These are phyloP conservation scores for Alligator mississippiensis DNA, from an alignment of 2,113 vertebrate species.

Conservation along the genomic window DNA sequence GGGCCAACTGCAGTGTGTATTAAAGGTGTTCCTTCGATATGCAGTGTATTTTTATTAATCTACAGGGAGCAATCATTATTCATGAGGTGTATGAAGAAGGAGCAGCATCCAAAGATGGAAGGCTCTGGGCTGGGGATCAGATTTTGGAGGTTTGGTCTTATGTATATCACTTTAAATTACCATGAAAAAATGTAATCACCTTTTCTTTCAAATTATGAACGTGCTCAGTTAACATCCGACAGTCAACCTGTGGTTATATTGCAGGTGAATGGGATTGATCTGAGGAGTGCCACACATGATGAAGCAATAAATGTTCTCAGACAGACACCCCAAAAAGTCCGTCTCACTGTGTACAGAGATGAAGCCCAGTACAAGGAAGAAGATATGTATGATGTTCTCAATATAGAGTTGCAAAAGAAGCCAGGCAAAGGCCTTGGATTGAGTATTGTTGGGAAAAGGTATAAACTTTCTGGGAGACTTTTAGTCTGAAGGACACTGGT, in stretches of 20 bases:
- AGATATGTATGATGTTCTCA: conserved; percentile 91
- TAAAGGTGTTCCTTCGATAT: not conserved
- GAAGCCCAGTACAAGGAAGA: conserved; percentile 96
- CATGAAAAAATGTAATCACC: not conserved
- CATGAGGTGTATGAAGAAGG: conserved; percentile 98
- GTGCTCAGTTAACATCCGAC: not conserved
- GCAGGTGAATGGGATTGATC: conserved; percentile 93
- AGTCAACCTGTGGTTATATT: not conserved
- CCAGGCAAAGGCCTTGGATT: conserved; percentile 92
- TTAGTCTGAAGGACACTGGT: not conserved
- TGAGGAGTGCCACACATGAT: conserved; percentile 93
- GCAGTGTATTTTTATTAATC: not conserved
- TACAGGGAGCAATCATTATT: conserved; percentile 95
- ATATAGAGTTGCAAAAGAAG: conserved; percentile 91
- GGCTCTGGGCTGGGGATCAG: conserved; percentile 98
- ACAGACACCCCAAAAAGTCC: conserved; percentile 92
- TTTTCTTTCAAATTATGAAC: not conserved
- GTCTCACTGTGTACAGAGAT: conserved; percentile 90
- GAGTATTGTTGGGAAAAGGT: conserved; percentile 98
- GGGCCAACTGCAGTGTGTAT: not conserved
- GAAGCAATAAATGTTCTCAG: conserved; percentile 96
- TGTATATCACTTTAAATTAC: not conserved
- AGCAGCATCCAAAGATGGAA: conserved; percentile 95
- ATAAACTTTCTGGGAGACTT: not conserved
- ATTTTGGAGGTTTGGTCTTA: conserved; percentile 89